Percentiles rank a stretch among this genome's conserved stretches.
phyloP scores from a whole-genome alignment of 2,113 vertebrate genomes.

The Saguinus imperator region DNA sequence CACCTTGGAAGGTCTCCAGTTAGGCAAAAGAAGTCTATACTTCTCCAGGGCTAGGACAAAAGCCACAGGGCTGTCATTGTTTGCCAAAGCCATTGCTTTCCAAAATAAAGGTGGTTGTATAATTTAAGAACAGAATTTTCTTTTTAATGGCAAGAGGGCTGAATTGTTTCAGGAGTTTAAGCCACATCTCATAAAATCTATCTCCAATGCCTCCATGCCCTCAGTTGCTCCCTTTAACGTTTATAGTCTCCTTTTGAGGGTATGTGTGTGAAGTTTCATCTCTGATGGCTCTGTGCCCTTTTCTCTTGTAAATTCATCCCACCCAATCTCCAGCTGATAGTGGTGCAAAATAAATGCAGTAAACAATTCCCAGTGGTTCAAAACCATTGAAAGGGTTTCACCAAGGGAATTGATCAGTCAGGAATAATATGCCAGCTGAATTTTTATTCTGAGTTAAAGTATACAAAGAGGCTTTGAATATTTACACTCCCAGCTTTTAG shows the following conservation, averaged over 20 bases:
- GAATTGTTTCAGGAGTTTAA: conserved; percentile 2
- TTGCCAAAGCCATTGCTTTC: conserved; percentile 6
- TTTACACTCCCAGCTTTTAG: neutral
- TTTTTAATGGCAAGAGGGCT: neutral
- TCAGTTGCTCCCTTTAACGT: neutral
- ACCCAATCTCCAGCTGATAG: neutral
- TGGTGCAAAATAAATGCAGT: neutral
- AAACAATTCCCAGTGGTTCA: neutral
- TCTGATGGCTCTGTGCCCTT: neutral
- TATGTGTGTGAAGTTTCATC: neutral
- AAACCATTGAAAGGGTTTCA: neutral
- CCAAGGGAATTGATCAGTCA: neutral
- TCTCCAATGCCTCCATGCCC: neutral
- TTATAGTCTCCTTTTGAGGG: neutral
- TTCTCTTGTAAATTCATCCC: neutral
- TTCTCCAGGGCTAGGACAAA: neutral
- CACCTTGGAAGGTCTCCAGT: neutral
- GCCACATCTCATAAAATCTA: neutral
- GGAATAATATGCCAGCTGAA: neutral
- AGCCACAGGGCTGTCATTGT: neutral
- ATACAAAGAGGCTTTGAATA: neutral
- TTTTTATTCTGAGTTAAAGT: conserved; percentile 44
- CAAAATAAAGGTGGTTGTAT: neutral
- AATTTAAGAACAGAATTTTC: neutral
- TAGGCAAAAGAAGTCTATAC: neutral